These are phyloP conservation scores for Romanogobio albipinnatus DNA, from an alignment of 2,113 vertebrate genomes.

Conservation along the genomic window DNA sequence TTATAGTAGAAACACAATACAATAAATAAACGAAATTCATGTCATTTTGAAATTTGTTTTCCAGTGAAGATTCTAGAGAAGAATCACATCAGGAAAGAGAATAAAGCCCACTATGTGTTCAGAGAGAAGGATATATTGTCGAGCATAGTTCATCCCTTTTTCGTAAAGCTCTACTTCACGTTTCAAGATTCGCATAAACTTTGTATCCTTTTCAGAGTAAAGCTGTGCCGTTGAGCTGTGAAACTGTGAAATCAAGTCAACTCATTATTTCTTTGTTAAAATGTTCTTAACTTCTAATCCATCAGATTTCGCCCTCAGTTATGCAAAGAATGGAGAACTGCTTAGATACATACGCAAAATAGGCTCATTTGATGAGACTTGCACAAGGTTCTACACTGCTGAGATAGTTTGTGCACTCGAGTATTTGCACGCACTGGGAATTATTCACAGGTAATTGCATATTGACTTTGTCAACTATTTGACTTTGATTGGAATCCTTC, in stretches of 20 bases:
- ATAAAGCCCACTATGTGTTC: constrained; percentile 96
- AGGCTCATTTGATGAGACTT: constrained; percentile 97
- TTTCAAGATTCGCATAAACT: constrained; percentile 99
- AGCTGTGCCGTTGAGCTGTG: background rate
- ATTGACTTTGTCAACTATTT: background rate
- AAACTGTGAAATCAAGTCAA: background rate
- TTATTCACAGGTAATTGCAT: constrained; percentile 94
- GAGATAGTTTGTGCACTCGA: constrained; percentile 96
- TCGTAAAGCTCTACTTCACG: constrained; percentile 98
- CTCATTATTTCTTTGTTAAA: background rate
- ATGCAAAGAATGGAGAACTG: constrained; percentile 97
- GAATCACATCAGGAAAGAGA: constrained; percentile 97
- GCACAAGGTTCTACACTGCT: constrained; percentile 96
- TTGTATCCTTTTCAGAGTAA: constrained; percentile 86
- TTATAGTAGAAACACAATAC: background rate
- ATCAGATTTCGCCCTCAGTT: constrained; percentile 98
- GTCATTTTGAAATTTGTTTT: constrained; percentile 42
- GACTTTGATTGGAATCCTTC: background rate
- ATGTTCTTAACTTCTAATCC: constrained; percentile 65
- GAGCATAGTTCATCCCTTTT: constrained; percentile 94
- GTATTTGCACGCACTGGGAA: constrained; percentile 93
- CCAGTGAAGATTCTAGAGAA: constrained; percentile 99
- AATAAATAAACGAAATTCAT: background rate
- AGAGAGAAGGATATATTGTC: constrained; percentile 97
- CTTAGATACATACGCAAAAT: constrained; percentile 99